phyloP scores from a whole-genome alignment of 2,888 invertebrate genomes.

The Tinea pellionella region DNA sequence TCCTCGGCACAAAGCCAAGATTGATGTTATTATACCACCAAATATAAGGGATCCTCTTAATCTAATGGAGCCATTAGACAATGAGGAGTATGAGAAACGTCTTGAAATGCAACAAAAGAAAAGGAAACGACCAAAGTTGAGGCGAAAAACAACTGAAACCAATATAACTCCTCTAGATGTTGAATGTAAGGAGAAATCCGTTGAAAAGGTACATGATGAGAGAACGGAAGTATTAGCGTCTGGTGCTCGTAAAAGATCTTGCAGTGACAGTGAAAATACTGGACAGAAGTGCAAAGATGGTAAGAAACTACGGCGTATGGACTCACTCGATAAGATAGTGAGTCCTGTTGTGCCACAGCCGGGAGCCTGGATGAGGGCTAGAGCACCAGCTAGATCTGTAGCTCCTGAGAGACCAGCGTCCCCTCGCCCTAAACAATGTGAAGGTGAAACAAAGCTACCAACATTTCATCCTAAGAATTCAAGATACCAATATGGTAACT shows the following conservation, averaged over 20 bases:
- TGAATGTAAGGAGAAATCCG: slow-evolving; percentile 30
- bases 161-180: slow-evolving; percentile 28
- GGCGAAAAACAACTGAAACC: slow-evolving; percentile 58
- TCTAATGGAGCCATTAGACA: slow-evolving; percentile 81
- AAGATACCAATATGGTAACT: slow-evolving; percentile 95
- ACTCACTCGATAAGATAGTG: slow-evolving; percentile 88
- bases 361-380: slow-evolving; percentile 80
- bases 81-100: slow-evolving; percentile 85
- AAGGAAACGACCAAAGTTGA: slow-evolving; percentile 75
- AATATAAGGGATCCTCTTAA: slow-evolving; percentile 94
- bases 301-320: slow-evolving; percentile 74
- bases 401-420: slow-evolving; percentile 60
- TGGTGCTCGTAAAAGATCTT: slow-evolving; percentile 57
- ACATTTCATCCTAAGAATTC: slow-evolving; percentile 81
- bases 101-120: slow-evolving; percentile 74
- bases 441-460: slow-evolving; percentile 63
- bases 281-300: slow-evolving; percentile 63
- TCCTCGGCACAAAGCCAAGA: slow-evolving; percentile 80
- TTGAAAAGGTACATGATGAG: slow-evolving; percentile 38
- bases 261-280: slow-evolving; percentile 67
- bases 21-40: slow-evolving; percentile 92
- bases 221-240: slow-evolving; percentile 33
- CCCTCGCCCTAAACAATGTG: slow-evolving; percentile 38
- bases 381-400: slow-evolving; percentile 42
- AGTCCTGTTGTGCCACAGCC: slow-evolving; percentile 93